These are phyloP conservation scores for Phrynocephalus vlangalii DNA, from an alignment of 2,797 vertebrate species.

Conservation along the genomic window DNA sequence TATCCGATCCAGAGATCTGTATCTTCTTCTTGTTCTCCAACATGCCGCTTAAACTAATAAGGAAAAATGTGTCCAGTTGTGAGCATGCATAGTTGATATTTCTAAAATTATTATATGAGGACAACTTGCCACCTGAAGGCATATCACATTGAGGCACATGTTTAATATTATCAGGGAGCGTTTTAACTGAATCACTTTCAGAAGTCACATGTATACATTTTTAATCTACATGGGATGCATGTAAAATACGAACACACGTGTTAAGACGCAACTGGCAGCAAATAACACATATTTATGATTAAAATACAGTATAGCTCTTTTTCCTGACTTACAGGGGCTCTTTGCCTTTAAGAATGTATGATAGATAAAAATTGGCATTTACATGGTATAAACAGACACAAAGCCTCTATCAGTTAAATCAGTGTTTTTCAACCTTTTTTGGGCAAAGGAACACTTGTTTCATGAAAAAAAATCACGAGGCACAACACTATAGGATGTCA, in stretches of 20 bases:
- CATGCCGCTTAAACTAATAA: slow-evolving; percentile 89
- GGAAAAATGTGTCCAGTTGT: slow-evolving; percentile 29
- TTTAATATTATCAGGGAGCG: not conserved
- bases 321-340: not conserved
- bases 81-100: slow-evolving; percentile 1
- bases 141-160: not conserved
- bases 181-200: not conserved
- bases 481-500: too few relatives aligned
- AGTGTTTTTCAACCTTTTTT: too few relatives aligned
- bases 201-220: not conserved
- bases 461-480: too few relatives aligned
- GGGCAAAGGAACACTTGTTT: too few relatives aligned
- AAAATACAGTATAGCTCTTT: not conserved
- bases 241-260: not conserved
- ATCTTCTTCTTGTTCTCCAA: slow-evolving; percentile 87
- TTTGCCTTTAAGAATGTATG: not conserved
- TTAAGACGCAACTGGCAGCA: not conserved
- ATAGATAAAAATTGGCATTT: not conserved
- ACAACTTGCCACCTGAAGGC: not conserved
- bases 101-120: slow-evolving; percentile 22
- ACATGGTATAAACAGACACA: not conserved
- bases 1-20: slow-evolving; percentile 92
- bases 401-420: too few relatives aligned
- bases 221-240: not conserved
- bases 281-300: not conserved